Evolutionary conservation across 2,888 invertebrate genomes (phyloP), one percentile per base, ranked within the genome.

Genomic region (Apamea sordens): DNA sequence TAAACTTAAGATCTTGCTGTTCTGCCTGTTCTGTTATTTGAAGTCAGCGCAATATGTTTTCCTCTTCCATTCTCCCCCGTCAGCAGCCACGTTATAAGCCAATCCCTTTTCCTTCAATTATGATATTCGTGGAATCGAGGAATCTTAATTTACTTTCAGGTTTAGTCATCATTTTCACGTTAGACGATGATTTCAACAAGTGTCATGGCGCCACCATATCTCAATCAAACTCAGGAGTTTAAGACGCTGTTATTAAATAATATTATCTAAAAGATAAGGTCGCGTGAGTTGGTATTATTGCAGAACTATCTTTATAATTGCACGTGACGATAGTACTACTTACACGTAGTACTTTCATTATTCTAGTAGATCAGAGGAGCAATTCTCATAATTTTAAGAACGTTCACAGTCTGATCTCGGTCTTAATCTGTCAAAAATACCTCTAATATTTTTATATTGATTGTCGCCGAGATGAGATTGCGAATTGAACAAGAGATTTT

Each of bases 241-340:
- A 67, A 41, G 63, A 47, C 32, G 28, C 32, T 32, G 32, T 73
- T 44, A 71, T 71, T 71, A 82, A 73, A 83, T 47, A 79, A 7
- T 63, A 56, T 67, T 83, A 74, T 74, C 79, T 79, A 11, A 47
- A 7, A 74, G 84, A 83, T 82, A 83, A 61, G 21, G 70, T 79
- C 53, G 53, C 56, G 47, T 79, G 68, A 47, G 65, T 71, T 13
- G n/a, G 44, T 67, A 70, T n/a, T 71, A 65, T 41, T 70, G 24
- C 64, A 61, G 47, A 21, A 41, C n/a, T 50, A 68, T 69, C 53
- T 79, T 10, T 7, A 36, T 73, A 8, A 41, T 44, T 50, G 13
- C 69, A 73, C 53, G 63, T 56, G 28, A n/a, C n/a, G n/a, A n/a
- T n/a, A n/a, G n/a, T n/a, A n/a, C n/a, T n/a, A n/a, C n/a, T n/a